These are phyloP conservation scores for Coryphaenoides rupestris DNA, from an alignment of 2,113 vertebrate genomes.

Conservation along the genomic window DNA sequence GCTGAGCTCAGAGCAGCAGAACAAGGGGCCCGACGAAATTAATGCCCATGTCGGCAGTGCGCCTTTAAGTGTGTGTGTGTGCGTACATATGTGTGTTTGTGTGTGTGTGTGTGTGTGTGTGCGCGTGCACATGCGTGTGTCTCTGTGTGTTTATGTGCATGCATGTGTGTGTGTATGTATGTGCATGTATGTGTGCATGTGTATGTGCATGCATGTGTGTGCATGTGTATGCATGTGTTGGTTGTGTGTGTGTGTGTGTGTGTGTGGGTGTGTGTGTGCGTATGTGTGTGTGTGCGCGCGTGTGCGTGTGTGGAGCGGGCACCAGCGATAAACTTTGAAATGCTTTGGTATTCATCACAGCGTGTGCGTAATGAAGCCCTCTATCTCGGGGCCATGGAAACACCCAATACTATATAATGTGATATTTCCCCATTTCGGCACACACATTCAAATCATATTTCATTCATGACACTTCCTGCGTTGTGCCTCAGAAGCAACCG, in stretches of 20 bases:
- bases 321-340: slow-evolving; percentile 58
- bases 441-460: slow-evolving; percentile 63
- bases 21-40: slow-evolving; percentile 46
- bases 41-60: slow-evolving; percentile 38
- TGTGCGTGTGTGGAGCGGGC: neutral
- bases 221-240: no score
- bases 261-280: no score
- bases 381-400: slow-evolving; percentile 54
- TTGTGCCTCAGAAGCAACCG: slow-evolving; percentile 17
- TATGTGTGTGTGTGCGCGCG: no score
- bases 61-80: no score
- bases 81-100: no score
- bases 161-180: no score
- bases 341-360: slow-evolving; percentile 61
- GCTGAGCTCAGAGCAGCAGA: slow-evolving; percentile 25
- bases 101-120: no score
- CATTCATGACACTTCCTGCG: slow-evolving; percentile 50
- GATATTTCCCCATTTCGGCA: slow-evolving; percentile 60
- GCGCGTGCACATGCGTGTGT: no score
- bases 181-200: no score
- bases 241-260: no score
- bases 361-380: slow-evolving; percentile 52
- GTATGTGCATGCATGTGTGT: no score
- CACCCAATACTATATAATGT: slow-evolving; percentile 38
- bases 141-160: no score